These are phyloP conservation scores for Equus quagga DNA, from an alignment of 2,113 vertebrate genomes.

Conservation along the genomic window DNA sequence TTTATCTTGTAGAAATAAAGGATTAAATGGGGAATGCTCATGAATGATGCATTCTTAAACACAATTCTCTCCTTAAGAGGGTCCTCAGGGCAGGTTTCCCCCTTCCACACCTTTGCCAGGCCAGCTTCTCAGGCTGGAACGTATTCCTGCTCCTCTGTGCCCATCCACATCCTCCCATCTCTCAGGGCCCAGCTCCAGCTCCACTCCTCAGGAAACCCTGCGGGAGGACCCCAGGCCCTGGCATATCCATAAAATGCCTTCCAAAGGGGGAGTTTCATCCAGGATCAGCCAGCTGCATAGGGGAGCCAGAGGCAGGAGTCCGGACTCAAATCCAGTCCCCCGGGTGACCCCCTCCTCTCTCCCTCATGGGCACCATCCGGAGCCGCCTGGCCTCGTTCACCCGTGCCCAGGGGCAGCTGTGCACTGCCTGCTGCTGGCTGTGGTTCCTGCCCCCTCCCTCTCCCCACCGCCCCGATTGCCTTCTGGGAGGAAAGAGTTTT, in stretches of 20 bases:
- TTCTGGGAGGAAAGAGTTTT: background rate
- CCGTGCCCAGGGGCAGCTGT: fast-evolving
- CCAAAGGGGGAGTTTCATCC: background rate
- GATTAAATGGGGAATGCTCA: background rate
- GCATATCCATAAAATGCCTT: background rate
- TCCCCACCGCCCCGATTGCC: background rate
- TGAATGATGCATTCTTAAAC: background rate
- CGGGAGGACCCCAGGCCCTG: background rate
- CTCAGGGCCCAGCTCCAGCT: background rate
- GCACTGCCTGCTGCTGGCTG: background rate
- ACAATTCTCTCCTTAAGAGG: background rate
- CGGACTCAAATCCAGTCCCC: background rate
- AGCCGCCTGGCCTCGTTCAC: background rate
- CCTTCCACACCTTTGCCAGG: background rate
- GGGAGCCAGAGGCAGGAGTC: background rate
- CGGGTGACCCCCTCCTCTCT: background rate
- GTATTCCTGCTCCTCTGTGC: background rate
- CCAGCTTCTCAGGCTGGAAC: background rate
- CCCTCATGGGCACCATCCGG: fast-evolving
- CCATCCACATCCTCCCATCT: background rate
- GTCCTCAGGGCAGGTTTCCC: background rate
- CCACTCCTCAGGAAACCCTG: background rate
- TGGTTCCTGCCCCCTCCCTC: background rate
- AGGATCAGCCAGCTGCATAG: background rate
- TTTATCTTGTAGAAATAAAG: background rate